These are phyloP conservation scores for Drosophila tropicalis DNA, from an alignment of 1,140 invertebrate species.

Conservation along the genomic window DNA sequence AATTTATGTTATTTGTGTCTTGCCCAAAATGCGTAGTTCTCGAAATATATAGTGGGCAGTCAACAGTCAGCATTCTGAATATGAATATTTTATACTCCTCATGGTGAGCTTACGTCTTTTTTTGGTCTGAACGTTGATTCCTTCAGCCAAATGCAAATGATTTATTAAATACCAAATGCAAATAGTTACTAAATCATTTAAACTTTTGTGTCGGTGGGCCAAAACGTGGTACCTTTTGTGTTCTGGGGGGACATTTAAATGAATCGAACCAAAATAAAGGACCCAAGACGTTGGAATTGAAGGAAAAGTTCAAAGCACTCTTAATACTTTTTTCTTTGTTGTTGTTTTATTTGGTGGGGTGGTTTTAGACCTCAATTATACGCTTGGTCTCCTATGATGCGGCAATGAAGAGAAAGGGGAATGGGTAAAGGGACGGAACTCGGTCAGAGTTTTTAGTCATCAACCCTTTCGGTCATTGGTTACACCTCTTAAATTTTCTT, in stretches of 20 bases:
- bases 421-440: slow-evolving; percentile 42
- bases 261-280: background rate
- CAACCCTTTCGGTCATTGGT: slow-evolving; percentile 69
- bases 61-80: slow-evolving; percentile 12
- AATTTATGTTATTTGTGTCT: slow-evolving; percentile 64
- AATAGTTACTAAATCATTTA: slow-evolving; percentile 67
- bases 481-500: slow-evolving; percentile 65
- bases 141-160: slow-evolving; percentile 58
- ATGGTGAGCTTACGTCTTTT: slow-evolving; percentile 43
- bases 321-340: background rate
- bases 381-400: slow-evolving; percentile 46
- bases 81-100: slow-evolving; percentile 43
- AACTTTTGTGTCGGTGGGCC: slow-evolving; percentile 43
- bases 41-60: slow-evolving; percentile 2
- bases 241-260: background rate
- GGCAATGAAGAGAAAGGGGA: background rate
- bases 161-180: slow-evolving; percentile 72
- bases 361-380: slow-evolving; percentile 62
- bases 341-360: background rate
- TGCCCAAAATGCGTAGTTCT: slow-evolving; percentile 33
- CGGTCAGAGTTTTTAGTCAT: slow-evolving; percentile 64
- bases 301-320: background rate
- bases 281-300: background rate
- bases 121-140: background rate
- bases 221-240: background rate